Evolutionary conservation across 2,797 vertebrate genomes (phyloP), one percentile per base, ranked within the genome.

Genomic region (Dallia pectoralis): DNA sequence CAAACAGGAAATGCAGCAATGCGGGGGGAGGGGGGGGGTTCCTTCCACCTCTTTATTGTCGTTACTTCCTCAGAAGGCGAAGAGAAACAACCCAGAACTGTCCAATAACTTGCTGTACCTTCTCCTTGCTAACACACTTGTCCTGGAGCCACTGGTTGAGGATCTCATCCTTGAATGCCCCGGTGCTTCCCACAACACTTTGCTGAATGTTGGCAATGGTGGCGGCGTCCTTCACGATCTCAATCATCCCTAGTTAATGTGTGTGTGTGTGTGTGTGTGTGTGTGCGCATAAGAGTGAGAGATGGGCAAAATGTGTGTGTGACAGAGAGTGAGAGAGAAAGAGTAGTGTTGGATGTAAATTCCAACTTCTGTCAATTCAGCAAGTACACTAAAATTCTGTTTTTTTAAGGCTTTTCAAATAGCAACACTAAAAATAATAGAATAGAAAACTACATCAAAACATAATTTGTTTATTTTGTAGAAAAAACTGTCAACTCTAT

Each of bases 161-260:
- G 82, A 99, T 95, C 87, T 99, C 98, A 36, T 99, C 98, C 84
- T 99, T 99, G 88, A 99, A 99, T 0, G 97, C 97, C 0, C 98
- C 98, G 0, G 97, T 99, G 84, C 98, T 99, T 49, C 98, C 97
- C 53, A 98, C 96, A 0, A 97, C 98, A 40, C 98, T 99, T 86
- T 99, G 97, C 30, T 99, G 98, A 86, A 99, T 99, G 91, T 98
- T 97, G 44, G 98, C 98, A 27, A 99, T 99, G 30, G 98, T 99
- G 22, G 94, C 97, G 80, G 98, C 97, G 4, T 99, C 96, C 86
- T 98, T 98, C 62, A 99, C 98, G 1, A 98, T 99, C 91, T 99
- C 96, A 0, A 99, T 99, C 96, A 99, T 99, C 73, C 98, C 98
- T 99, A 67, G 7, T 53, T 25, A 61, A 25, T 29, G 59, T 2